Evolutionary conservation across 2,888 invertebrate species (phyloP), one percentile per base, ranked within the genome.

Genomic region (Penaeus monodon): DNA sequence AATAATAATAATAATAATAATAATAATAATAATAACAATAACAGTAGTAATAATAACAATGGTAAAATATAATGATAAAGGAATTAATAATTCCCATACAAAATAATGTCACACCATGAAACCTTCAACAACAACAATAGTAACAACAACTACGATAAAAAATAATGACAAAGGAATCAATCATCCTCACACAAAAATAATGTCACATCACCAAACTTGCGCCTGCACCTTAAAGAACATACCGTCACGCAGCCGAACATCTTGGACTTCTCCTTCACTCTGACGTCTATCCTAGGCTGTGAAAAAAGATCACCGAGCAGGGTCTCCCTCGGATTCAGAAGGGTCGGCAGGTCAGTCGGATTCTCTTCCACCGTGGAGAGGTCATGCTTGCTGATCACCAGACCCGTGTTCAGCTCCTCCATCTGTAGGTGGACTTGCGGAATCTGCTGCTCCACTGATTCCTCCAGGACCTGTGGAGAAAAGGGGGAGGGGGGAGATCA

Each of bases 301-400:
- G 65, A 57, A 76, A 85, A 88, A 6, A 85, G 81, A 57, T 85
- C 84, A 8, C 88, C 85, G 24, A 88, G 65, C 73, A 88, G 57
- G 29, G 84, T 85, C 49, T 88, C 85, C 33, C 85, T 73, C 1
- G 88, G 88, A 17, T 77, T 86, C 27, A 88, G 73, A 6, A 89
- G 81, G 27, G 83, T 83, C n/a, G 86, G 84, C 10, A 89, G 76
- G 64, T 84, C 81, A 14, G 63, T 57, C 29, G 89, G 84, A 33
- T 89, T 70, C 6, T 89, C 86, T 6, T 89, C 89, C 77, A 82
- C 78, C 44, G 81, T 84, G 24, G 86, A 89, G 10, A 87, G 73
- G 81, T 89, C 89, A 65, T 86, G 86, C 49, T 65, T 84, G 57
- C 86, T 77, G 14, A 74, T 81, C 22, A 70, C 70, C 57, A 83